Conservation (phyloP, 2,888 invertebrate genomes). For the Teleogryllus oceanicus region DNA sequence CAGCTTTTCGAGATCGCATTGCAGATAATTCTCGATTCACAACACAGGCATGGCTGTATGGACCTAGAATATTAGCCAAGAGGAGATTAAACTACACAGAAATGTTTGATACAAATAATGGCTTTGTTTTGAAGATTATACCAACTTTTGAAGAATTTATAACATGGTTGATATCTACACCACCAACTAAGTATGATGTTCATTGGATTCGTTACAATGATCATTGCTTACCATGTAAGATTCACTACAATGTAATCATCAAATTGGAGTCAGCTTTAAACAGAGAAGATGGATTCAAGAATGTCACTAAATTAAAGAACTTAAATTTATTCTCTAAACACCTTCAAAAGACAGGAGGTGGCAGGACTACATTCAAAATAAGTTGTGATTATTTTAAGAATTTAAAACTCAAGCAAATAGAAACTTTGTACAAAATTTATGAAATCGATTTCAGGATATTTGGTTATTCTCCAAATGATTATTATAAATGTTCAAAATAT, state of each 20-base stretch:
- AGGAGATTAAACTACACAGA: conserved; percentile 42
- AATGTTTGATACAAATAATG: conserved; percentile 20
- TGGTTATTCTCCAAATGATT: conserved; percentile 43
- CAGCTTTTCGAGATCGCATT: conserved; percentile 47
- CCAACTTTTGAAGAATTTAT: conserved; percentile 47
- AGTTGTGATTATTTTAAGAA: conserved; percentile 45
- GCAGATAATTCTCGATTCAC: conserved; percentile 46
- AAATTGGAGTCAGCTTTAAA: conserved; percentile 44
- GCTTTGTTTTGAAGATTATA: conserved; percentile 42
- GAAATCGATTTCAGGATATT: conserved; percentile 48
- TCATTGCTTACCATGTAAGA: conserved; percentile 45
- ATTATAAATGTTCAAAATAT: conserved; percentile 41
- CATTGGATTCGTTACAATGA: conserved; percentile 46
- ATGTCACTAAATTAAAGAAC: conserved; percentile 20
- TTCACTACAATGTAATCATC: conserved; percentile 44
- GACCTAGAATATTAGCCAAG: conserved; percentile 44
- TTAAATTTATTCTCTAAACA: conserved; percentile 26
- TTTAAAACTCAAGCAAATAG: conserved; percentile 41
- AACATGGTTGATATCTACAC: conserved; percentile 43
- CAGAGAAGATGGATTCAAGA: conserved; percentile 41
- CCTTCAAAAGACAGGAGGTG: conserved; percentile 42
- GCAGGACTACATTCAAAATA: conserved; percentile 42
- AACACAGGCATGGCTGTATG: conserved; percentile 46
- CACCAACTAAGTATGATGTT: conserved; percentile 43
- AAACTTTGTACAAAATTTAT: conserved; percentile 44